A percentile compares a stretch with the other conserved stretches of the same genome.
Conservation (phyloP, 1,140 invertebrate genomes). For the Ceratoteleas bidentatus region DNA sequence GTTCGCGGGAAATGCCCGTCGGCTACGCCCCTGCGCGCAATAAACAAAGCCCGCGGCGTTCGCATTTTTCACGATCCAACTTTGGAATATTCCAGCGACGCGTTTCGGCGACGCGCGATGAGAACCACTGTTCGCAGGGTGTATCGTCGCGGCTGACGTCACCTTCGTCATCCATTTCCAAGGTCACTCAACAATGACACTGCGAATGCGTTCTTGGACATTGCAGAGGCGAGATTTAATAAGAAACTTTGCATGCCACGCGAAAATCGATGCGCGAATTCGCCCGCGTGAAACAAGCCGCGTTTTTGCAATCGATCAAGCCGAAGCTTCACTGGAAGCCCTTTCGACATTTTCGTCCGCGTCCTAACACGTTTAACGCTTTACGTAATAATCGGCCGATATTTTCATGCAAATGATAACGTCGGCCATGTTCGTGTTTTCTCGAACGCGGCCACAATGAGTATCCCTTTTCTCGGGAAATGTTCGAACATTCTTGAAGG, state of each 20-base stretch:
- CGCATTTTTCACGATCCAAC: conserved; percentile 14
- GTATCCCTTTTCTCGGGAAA: too few species aligned
- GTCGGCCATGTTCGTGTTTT: too few species aligned
- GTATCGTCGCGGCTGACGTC: conserved; percentile 55
- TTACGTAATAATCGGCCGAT: conserved; percentile 27
- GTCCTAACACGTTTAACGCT: background rate
- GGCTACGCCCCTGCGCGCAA: conserved; percentile 1
- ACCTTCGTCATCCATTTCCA: conserved; percentile 56
- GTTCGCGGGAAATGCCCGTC: background rate
- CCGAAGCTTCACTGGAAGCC: conserved; percentile 26
- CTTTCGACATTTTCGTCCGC: conserved; percentile 30
- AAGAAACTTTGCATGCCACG: conserved; percentile 55
- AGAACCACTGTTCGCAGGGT: conserved; percentile 54
- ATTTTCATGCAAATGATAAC: conserved; percentile 13
- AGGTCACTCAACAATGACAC: conserved; percentile 63
- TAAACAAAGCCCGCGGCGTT: conserved; percentile 15
- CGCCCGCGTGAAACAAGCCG: conserved; percentile 19
- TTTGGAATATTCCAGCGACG: conserved; percentile 31
- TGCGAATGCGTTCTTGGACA: conserved; percentile 60
- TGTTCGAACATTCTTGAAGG: too few species aligned
- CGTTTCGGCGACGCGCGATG: conserved; percentile 15
- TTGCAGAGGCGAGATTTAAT: conserved; percentile 51
- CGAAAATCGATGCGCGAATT: conserved; percentile 48
- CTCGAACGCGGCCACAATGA: too few species aligned
- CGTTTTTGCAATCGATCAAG: conserved; percentile 38